A percentile compares a stretch with the other conserved stretches of the same genome.
phyloP scores from a whole-genome alignment of 2,797 vertebrate species.

The Hozukius guyotensis region DNA sequence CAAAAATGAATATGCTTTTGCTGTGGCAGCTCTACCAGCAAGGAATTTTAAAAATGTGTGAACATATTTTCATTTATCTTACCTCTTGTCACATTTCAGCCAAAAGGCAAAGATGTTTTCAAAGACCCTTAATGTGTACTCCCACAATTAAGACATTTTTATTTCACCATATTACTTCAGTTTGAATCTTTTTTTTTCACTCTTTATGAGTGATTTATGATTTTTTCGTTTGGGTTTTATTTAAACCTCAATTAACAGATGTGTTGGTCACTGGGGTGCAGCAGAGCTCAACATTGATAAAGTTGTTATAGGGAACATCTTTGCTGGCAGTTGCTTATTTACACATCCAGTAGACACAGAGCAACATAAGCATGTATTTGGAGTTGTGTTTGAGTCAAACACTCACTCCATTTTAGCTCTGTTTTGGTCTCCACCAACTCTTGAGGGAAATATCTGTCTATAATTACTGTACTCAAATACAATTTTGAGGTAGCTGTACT shows the following conservation, averaged over 20 bases:
- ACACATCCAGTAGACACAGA: not conserved
- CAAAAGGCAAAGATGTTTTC: not conserved
- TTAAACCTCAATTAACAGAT: not conserved
- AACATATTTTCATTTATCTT: conserved; percentile 13
- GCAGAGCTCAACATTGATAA: not conserved
- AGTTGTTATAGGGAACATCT: not conserved
- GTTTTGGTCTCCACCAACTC: no score
- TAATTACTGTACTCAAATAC: not conserved
- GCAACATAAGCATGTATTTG: not conserved
- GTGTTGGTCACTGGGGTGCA: not conserved
- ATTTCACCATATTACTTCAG: no score
- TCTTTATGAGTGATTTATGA: not conserved
- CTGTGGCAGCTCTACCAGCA: conserved; percentile 11
- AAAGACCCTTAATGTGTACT: not conserved
- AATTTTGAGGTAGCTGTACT: not conserved
- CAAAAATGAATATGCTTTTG: conserved; percentile 22
- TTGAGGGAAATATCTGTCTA: no score
- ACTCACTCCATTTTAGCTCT: not conserved
- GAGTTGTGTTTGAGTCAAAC: not conserved
- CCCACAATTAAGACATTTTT: not conserved
- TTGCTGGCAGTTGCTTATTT: not conserved
- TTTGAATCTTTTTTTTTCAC: not conserved
- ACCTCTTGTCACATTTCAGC: conserved; percentile 6
- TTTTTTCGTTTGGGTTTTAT: not conserved
- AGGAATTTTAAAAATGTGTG: conserved; percentile 10